Evolutionary conservation across 2,888 invertebrate species (phyloP).

Genomic region (Phragmatobia fuliginosa): DNA sequence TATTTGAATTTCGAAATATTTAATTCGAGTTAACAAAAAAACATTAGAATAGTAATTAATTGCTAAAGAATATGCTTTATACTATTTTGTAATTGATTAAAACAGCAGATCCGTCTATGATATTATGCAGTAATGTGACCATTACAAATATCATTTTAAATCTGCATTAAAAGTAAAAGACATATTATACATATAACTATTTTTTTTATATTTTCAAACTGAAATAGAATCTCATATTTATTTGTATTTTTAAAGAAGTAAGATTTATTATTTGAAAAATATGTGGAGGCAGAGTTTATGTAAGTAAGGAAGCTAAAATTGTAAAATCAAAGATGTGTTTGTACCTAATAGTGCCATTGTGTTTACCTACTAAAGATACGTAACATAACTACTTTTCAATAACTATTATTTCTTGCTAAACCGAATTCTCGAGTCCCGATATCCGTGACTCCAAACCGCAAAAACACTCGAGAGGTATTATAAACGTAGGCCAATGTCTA

Average conservation of each 20-base stretch:
- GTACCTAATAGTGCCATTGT: background rate
- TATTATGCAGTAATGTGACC: background rate
- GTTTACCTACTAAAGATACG: background rate
- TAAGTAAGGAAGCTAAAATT: background rate
- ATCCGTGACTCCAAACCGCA: background rate
- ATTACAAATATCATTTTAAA: background rate
- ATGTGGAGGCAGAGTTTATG: background rate
- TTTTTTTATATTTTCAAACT: slow-evolving; percentile 1
- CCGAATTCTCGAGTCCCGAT: background rate
- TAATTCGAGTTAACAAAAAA: background rate
- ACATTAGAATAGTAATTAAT: background rate
- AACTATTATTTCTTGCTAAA: background rate
- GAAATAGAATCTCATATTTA: slow-evolving; percentile 15
- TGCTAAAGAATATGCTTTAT: background rate
- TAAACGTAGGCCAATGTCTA: background rate
- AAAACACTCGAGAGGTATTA: background rate
- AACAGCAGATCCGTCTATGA: background rate
- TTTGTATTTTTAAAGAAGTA: slow-evolving; percentile 22
- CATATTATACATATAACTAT: background rate
- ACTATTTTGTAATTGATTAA: background rate
- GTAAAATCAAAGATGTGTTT: background rate
- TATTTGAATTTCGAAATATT: background rate
- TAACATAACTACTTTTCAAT: background rate
- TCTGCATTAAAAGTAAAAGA: background rate
- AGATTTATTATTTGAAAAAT: slow-evolving; percentile 4